Evolutionary conservation across 2,797 vertebrate species (phyloP), one percentile per base, ranked within the genome.

Genomic region (Gallinago stenura): DNA sequence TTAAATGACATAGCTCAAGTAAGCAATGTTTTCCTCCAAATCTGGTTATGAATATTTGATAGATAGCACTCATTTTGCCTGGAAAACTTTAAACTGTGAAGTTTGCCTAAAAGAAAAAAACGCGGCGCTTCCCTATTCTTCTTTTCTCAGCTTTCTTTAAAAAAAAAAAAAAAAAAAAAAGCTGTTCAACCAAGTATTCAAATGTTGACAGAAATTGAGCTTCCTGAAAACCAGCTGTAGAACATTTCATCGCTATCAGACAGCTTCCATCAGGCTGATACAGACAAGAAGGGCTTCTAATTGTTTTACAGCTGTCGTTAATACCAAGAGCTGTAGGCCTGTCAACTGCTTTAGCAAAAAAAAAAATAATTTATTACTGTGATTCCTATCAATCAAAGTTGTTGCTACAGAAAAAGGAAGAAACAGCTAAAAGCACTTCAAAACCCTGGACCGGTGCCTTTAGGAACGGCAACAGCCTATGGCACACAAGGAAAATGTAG

Each of bases 21-120:
- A 91, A 87, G 69, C 64, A 39, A 45, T 31, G 70, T 78, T 93
- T 93, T 93, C 66, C 68, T 93, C 96, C 75, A 85, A 87, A 92
- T 93, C 88, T 93, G 88, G 80, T 92, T 77, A 94, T 92, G 91
- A 89, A 95, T 96, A 93, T 95, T 96, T 92, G 94, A 96, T 24
- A 91, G 58, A 83, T 35, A 87, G 70, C 81, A 84, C 48, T 70
- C 73, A 33, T 56, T 83, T 78, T 90, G 80, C 72, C 65, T 73
- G 45, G 46, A 81, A 93, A 90, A 88, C 62, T 92, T 91, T 43
- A 77, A 92, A 95, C 79, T 65, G 70, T 10, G 6, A 95, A 90
- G 83, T 54, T 51, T 66, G 77, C 88, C 83, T 51, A 46, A 33
- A 54, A 91, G 88, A 56, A 53, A 54, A 90, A 96, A 92, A 66